Evolutionary conservation across 2,888 invertebrate genomes (phyloP).

Genomic region (Eugnorisma glareosa): DNA sequence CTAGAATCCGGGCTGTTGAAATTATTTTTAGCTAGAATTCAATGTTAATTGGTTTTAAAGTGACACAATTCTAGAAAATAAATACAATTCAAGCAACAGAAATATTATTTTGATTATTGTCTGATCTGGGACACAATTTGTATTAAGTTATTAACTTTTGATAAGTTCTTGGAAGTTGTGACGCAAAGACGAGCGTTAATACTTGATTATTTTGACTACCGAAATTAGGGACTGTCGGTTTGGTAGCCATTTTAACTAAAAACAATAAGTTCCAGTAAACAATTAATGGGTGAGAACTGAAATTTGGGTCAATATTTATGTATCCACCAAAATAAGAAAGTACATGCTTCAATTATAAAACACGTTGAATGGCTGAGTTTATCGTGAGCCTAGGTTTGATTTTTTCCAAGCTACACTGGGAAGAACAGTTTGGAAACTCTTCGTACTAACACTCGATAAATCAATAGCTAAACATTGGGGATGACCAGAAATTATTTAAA

Average conservation of each 20-base stretch:
- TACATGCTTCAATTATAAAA: not conserved
- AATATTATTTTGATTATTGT: conserved; percentile 5
- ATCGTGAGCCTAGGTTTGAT: no score
- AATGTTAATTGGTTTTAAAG: not conserved
- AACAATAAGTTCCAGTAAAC: not conserved
- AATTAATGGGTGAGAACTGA: not conserved
- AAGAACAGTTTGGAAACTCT: no score
- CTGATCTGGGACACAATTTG: conserved; percentile 16
- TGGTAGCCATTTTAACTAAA: not conserved
- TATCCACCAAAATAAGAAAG: no score
- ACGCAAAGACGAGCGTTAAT: conserved; percentile 10
- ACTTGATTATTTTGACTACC: conserved; percentile 10
- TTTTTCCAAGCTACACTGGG: no score
- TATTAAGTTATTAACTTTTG: conserved; percentile 36
- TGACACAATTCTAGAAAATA: not conserved
- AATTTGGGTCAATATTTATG: not conserved
- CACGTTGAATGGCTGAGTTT: not conserved
- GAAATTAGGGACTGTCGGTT: not conserved
- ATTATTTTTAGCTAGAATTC: not conserved
- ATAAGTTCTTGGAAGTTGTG: conserved; percentile 21
- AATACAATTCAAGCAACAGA: not conserved
- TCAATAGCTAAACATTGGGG: no score
- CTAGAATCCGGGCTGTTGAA: not conserved
- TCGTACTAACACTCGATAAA: no score
- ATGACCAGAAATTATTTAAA: no score